Percentiles rank a stretch among this genome's conserved stretches.
Evolutionary conservation across 2,113 vertebrate genomes (phyloP).

Genomic region (Strigops habroptila): DNA sequence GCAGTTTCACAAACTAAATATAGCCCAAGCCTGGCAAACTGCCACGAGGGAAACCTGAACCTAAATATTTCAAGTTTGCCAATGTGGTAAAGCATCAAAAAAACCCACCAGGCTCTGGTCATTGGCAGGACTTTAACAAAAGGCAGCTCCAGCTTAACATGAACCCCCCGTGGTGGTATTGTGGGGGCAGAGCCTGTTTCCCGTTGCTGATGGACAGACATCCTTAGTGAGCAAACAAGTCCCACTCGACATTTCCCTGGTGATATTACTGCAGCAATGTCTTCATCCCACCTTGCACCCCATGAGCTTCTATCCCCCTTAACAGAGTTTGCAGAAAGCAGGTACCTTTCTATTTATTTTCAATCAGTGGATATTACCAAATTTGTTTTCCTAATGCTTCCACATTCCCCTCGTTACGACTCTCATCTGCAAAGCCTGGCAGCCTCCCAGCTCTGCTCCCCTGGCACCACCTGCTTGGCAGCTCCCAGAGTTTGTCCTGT

Average conservation of each 20-base stretch:
- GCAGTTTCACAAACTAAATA: background rate
- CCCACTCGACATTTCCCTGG: background rate
- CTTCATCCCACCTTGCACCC: background rate
- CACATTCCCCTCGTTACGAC: background rate
- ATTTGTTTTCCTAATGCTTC: background rate
- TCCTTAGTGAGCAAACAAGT: background rate
- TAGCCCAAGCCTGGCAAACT: background rate
- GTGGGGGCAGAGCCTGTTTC: background rate
- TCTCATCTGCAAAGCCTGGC: background rate
- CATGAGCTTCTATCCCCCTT: background rate
- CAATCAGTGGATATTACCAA: background rate
- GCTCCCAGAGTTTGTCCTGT: background rate
- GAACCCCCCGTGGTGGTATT: accelerated
- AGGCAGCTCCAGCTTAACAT: background rate
- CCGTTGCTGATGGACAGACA: background rate
- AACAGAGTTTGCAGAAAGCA: background rate
- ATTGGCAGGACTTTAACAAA: background rate
- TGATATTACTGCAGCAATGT: background rate
- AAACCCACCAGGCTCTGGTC: background rate
- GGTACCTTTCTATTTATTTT: background rate
- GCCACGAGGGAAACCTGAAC: background rate
- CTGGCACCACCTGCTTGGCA: background rate
- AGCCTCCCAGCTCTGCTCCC: background rate
- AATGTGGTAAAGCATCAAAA: background rate
- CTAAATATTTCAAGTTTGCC: background rate